Evolutionary conservation across 2,797 vertebrate genomes (phyloP).

Genomic region (Hemibagrus guttatus): DNA sequence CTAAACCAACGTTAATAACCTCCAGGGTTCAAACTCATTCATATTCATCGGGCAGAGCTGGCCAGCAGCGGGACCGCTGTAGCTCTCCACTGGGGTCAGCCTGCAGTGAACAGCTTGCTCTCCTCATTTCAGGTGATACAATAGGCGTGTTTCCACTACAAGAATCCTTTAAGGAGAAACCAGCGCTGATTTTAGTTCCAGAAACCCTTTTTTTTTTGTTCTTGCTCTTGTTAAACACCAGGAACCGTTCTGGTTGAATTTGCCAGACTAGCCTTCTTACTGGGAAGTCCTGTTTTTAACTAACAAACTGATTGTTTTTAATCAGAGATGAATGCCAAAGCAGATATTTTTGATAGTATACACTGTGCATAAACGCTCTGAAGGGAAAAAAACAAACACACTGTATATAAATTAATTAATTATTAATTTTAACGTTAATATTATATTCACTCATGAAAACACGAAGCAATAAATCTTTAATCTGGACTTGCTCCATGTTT

Average conservation of each 20-base stretch:
- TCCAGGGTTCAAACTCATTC: constrained; percentile 36
- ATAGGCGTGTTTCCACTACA: background rate
- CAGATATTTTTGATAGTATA: background rate
- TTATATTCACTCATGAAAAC: background rate
- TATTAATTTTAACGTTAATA: no score
- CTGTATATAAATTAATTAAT: background rate
- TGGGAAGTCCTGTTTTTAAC: background rate
- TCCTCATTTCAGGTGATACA: background rate
- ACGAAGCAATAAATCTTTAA: background rate
- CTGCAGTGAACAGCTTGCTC: background rate
- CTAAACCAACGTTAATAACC: constrained; percentile 46
- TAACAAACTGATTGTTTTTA: background rate
- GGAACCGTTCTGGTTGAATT: background rate
- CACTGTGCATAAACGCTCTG: background rate
- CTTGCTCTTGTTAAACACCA: background rate
- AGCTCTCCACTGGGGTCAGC: background rate
- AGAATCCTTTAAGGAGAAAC: background rate
- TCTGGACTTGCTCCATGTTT: background rate
- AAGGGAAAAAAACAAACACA: background rate
- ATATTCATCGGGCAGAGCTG: constrained; percentile 49
- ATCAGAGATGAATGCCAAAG: background rate
- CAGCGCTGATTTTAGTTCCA: background rate
- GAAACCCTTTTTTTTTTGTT: background rate
- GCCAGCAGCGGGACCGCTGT: constrained; percentile 13
- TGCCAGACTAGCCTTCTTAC: background rate